These are phyloP conservation scores for Ictidomys tridecemlineatus DNA, from an alignment of 2,113 vertebrate genomes.

Conservation along the genomic window DNA sequence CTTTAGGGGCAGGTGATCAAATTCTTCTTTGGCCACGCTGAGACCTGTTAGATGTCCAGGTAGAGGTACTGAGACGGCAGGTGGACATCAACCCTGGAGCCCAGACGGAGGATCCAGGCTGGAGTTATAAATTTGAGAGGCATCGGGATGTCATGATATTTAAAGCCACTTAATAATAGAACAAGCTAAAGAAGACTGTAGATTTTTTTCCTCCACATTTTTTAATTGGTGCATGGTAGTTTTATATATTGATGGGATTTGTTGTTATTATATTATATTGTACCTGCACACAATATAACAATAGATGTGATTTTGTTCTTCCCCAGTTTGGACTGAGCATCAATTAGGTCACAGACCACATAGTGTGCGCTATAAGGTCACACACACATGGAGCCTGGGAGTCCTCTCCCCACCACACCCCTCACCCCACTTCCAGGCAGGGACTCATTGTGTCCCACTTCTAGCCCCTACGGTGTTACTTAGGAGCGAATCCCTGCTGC, in stretches of 20 bases:
- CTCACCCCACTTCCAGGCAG: background rate
- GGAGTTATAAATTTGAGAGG: background rate
- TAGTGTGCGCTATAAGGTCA: background rate
- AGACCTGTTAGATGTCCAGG: background rate
- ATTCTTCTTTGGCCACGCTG: background rate
- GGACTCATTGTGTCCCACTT: accelerated
- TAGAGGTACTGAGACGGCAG: background rate
- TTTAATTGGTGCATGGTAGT: too few species aligned
- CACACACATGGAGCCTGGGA: background rate
- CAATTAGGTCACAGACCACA: background rate
- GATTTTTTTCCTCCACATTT: too few species aligned
- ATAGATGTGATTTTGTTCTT: background rate
- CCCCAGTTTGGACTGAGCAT: background rate
- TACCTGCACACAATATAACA: too few species aligned
- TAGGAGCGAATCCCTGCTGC: background rate
- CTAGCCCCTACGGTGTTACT: background rate
- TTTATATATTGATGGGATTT: too few species aligned
- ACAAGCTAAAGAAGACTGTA: background rate
- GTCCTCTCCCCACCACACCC: background rate
- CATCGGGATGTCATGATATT: background rate
- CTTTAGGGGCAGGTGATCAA: background rate
- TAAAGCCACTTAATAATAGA: conserved; percentile 11
- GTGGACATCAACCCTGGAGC: background rate
- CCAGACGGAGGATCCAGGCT: background rate
- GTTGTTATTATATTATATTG: too few species aligned